phyloP scores from a whole-genome alignment of 2,797 vertebrate species.

The Oryzias dopingdopingensis region DNA sequence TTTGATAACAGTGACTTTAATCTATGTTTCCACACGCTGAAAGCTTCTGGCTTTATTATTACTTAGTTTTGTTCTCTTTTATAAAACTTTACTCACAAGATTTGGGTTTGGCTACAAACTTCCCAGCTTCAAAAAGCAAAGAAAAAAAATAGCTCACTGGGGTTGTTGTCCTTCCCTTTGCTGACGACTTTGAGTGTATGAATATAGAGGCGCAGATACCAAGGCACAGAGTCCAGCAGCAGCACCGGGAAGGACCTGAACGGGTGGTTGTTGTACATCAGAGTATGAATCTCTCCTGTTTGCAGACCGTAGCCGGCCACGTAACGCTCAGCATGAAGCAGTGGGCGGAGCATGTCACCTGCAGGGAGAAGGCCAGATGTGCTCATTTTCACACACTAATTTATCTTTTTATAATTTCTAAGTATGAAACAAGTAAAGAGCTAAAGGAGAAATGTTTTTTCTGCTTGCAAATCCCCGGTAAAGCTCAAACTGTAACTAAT shows the following conservation, averaged over 20 bases:
- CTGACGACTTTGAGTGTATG: constrained; percentile 93
- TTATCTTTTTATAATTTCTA: too few relatives aligned
- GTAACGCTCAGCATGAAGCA: constrained; percentile 90
- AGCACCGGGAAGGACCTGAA: constrained; percentile 92
- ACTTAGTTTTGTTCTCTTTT: background rate
- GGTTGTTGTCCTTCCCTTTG: constrained; percentile 91
- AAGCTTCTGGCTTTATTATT: background rate
- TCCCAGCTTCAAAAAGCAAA: background rate
- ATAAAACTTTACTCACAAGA: constrained; percentile 1
- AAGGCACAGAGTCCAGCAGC: constrained; percentile 91
- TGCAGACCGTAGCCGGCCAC: constrained; percentile 95
- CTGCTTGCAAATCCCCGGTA: too few relatives aligned
- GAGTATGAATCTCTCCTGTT: constrained; percentile 89
- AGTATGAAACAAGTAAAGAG: too few relatives aligned
- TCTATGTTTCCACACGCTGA: too few relatives aligned
- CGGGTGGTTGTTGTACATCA: constrained; percentile 92
- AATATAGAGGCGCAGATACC: constrained; percentile 95
- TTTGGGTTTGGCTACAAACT: background rate
- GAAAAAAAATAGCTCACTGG: constrained; percentile 82
- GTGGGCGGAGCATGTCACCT: constrained; percentile 79
- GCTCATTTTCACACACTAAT: too few relatives aligned
- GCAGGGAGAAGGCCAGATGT: background rate
- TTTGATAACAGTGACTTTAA: too few relatives aligned
- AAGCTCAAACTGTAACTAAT: too few relatives aligned
- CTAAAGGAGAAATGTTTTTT: too few relatives aligned